These are phyloP conservation scores for Heliconius hermathena DNA, from an alignment of 1,140 invertebrate genomes.

Conservation along the genomic window DNA sequence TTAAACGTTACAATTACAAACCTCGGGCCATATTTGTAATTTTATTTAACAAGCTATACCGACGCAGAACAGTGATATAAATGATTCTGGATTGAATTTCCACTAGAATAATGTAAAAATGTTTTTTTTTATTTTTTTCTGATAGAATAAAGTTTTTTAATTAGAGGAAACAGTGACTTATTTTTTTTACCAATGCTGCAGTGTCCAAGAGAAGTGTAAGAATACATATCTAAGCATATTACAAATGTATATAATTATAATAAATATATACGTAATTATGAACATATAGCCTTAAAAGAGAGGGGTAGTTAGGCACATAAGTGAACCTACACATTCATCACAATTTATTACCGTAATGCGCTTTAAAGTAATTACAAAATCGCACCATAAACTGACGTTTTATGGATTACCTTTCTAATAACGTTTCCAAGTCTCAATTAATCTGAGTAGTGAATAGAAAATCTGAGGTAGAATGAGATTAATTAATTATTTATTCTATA, in stretches of 20 bases:
- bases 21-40: neutral
- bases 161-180: too few species aligned
- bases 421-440: constrained; percentile 26
- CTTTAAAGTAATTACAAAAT: constrained; percentile 10
- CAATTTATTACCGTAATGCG: neutral
- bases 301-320: neutral
- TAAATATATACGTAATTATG: too few species aligned
- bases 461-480: constrained; percentile 37
- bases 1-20: too few species aligned
- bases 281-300: too few species aligned
- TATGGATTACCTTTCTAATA: constrained; percentile 17
- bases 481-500: constrained; percentile 30
- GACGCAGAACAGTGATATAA: neutral
- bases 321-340: constrained; percentile 9
- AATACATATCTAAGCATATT: too few species aligned
- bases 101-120: too few species aligned
- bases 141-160: too few species aligned
- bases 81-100: too few species aligned
- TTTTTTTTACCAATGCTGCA: too few species aligned
- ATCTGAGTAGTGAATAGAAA: constrained; percentile 48
- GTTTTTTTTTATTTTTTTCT: too few species aligned
- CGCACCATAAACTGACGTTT: constrained; percentile 2
- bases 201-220: too few species aligned
- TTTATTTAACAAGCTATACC: neutral
- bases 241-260: too few species aligned